A percentile compares a stretch with the other conserved stretches of the same genome.
These are phyloP conservation scores for Neogale vison DNA, from an alignment of 2,113 vertebrate genomes.

Conservation along the genomic window DNA sequence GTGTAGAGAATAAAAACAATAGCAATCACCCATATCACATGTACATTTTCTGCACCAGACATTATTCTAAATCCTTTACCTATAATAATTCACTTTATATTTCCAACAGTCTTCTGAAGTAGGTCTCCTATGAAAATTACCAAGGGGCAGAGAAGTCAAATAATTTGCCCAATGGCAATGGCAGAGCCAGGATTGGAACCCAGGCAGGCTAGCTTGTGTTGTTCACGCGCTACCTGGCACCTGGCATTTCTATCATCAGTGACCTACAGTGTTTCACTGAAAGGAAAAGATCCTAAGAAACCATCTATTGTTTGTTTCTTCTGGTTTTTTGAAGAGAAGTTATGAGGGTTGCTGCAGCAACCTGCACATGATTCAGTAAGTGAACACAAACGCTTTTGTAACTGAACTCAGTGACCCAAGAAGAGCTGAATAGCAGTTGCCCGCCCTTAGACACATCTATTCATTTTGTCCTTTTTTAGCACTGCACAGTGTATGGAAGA, in stretches of 20 bases:
- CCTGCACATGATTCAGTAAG: slow-evolving; percentile 30
- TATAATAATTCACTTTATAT: neutral
- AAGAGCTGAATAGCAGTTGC: slow-evolving; percentile 3
- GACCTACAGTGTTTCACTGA: neutral
- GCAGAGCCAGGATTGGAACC: neutral
- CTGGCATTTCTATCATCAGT: neutral
- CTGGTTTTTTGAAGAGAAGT: neutral
- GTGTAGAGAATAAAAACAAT: neutral
- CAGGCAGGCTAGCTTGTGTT: neutral
- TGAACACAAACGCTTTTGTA: slow-evolving; percentile 65
- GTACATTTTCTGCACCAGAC: neutral
- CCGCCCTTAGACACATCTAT: neutral
- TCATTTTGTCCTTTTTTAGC: neutral
- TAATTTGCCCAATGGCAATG: neutral
- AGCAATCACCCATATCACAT: neutral
- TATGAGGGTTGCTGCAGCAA: slow-evolving; percentile 33
- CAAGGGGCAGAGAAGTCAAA: neutral
- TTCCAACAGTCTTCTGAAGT: neutral
- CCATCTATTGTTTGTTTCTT: neutral
- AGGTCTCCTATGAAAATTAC: slow-evolving; percentile 1
- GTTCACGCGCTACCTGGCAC: neutral
- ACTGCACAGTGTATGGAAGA: neutral
- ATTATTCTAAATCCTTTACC: neutral
- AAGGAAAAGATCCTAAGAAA: slow-evolving; percentile 12
- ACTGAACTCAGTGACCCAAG: slow-evolving; percentile 30